Conservation (phyloP, 2,113 vertebrate genomes). For the Spea multiplicata region DNA sequence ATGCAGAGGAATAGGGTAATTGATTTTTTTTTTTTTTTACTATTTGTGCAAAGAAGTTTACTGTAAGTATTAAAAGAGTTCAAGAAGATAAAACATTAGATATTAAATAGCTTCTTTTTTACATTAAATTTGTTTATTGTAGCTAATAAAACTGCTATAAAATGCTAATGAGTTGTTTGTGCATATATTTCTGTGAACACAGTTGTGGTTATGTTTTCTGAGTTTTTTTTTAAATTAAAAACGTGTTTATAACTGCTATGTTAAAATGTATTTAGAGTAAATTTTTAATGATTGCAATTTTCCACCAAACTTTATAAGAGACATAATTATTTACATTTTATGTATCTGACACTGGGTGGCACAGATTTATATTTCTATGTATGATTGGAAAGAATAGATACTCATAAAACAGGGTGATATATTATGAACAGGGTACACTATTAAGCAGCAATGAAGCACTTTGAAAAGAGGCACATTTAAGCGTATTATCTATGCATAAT, state of each 20-base stretch:
- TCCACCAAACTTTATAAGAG: slow-evolving; percentile 13
- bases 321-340: slow-evolving; percentile 20
- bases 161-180: slow-evolving; percentile 43
- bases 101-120: slow-evolving; percentile 39
- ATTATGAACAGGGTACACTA: not conserved
- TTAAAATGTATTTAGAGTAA: slow-evolving; percentile 36
- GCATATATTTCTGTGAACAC: slow-evolving; percentile 44
- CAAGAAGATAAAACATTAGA: slow-evolving; percentile 34
- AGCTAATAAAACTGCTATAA: slow-evolving; percentile 46
- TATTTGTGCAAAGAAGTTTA: slow-evolving; percentile 31
- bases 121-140: slow-evolving; percentile 47
- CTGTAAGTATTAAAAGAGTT: slow-evolving; percentile 29
- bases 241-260: slow-evolving; percentile 26
- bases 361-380: slow-evolving; percentile 17
- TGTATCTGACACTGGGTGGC: slow-evolving; percentile 1
- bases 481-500: too few species aligned
- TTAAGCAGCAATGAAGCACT: not conserved
- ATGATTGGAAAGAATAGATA: slow-evolving; percentile 15
- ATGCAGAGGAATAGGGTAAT: slow-evolving; percentile 25
- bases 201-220: slow-evolving; percentile 30
- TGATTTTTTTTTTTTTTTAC: slow-evolving; percentile 15
- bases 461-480: not conserved
- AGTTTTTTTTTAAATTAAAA: slow-evolving; percentile 43
- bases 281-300: slow-evolving; percentile 41
- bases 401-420: slow-evolving; percentile 12